Percentiles rank a stretch among this genome's conserved stretches.
phyloP scores from a whole-genome alignment of 2,113 vertebrate genomes.

The Scolopax mira region DNA sequence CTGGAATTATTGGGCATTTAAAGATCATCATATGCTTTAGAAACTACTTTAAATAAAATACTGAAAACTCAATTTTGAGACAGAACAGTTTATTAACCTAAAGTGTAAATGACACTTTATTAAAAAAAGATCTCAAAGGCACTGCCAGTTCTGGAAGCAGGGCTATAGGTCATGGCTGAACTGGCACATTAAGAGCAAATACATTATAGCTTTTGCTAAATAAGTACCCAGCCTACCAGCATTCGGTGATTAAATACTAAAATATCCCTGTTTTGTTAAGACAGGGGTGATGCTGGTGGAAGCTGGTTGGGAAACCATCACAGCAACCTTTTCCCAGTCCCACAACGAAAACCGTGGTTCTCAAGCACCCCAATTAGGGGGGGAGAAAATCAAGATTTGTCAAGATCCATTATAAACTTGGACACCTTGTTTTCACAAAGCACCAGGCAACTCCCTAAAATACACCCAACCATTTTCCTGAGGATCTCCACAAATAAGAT shows the following conservation, averaged over 20 bases:
- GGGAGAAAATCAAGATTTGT: background rate
- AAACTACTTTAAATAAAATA: background rate
- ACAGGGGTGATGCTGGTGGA: background rate
- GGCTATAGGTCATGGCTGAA: background rate
- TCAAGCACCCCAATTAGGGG: background rate
- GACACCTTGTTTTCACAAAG: background rate
- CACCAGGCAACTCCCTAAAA: background rate
- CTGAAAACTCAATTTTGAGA: background rate
- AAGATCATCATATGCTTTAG: background rate
- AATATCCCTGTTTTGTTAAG: too few species aligned
- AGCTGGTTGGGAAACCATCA: background rate
- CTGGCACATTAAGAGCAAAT: background rate
- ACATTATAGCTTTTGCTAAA: rapidly evolving
- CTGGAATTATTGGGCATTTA: background rate
- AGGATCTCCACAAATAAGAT: background rate
- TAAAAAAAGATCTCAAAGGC: background rate
- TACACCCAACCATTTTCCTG: background rate
- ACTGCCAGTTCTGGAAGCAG: background rate
- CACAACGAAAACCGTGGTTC: rapidly evolving
- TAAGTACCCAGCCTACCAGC: background rate
- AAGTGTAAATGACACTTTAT: background rate
- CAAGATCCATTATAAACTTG: background rate
- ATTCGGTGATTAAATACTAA: rapidly evolving
- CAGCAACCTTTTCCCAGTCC: background rate
- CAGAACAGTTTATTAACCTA: background rate